Evolutionary conservation across 2,888 invertebrate genomes (phyloP).

Genomic region (Cantharis flavilabris): DNA sequence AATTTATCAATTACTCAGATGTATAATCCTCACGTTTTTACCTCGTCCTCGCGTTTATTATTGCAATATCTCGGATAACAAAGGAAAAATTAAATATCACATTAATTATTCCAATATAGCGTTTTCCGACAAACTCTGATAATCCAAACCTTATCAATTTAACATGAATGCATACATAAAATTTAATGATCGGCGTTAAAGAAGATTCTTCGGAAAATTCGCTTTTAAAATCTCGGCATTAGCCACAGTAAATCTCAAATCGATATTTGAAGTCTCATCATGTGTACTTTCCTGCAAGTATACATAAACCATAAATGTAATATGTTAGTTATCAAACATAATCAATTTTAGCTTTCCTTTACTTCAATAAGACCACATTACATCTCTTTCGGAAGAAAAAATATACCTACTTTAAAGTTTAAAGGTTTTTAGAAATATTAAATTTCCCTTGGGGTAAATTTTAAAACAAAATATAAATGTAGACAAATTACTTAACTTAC

Average conservation of each 20-base stretch:
- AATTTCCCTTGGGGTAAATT: background rate
- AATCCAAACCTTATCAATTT: background rate
- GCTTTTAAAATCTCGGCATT: background rate
- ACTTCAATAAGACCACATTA: background rate
- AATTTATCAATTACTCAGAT: conserved; percentile 12
- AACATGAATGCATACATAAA: background rate
- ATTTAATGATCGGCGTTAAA: background rate
- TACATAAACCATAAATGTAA: background rate
- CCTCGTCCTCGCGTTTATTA: conserved; percentile 15
- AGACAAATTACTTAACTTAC: background rate
- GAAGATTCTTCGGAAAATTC: background rate
- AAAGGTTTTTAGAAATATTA: background rate
- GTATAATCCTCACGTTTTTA: conserved; percentile 15
- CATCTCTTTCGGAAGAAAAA: background rate
- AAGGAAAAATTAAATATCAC: background rate
- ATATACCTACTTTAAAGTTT: background rate
- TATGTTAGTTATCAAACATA: background rate
- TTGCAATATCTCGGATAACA: conserved; percentile 1
- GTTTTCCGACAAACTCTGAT: background rate
- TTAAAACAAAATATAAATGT: background rate
- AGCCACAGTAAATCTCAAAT: background rate
- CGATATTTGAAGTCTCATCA: background rate
- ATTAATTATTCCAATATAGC: background rate
- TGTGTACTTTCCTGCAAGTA: background rate
- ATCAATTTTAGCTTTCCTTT: background rate